Percentiles rank a stretch among this genome's conserved stretches.
Conservation (phyloP, 2,797 vertebrate genomes). For the Lacerta agilis region DNA sequence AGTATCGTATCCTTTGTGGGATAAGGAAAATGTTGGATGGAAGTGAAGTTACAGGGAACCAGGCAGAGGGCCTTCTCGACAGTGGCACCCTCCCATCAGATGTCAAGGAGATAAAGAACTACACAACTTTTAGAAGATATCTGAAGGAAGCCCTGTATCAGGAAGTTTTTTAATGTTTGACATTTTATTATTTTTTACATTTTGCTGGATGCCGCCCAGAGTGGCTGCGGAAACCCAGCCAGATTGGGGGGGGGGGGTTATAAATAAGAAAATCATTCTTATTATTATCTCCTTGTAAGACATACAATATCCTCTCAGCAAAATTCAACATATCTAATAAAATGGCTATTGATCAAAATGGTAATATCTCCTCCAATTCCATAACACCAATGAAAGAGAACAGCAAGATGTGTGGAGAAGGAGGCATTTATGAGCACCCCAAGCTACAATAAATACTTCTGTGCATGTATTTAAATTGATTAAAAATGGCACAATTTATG, state of each 20-base stretch:
- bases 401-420: not conserved
- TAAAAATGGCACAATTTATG: not conserved
- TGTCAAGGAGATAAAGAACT: too few relatives aligned
- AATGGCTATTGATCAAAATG: not conserved
- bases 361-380: not conserved
- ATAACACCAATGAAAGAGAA: not conserved
- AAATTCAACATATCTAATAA: not conserved
- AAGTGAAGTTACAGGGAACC: too few relatives aligned
- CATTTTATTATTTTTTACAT: too few relatives aligned
- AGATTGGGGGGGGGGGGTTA: too few relatives aligned
- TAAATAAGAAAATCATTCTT: too few relatives aligned
- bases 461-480: not conserved
- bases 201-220: too few relatives aligned
- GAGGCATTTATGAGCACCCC: not conserved
- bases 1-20: not conserved
- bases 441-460: not conserved
- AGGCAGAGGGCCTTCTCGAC: too few relatives aligned
- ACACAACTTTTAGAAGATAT: too few relatives aligned
- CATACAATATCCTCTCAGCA: not conserved
- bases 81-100: too few relatives aligned
- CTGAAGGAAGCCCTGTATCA: too few relatives aligned
- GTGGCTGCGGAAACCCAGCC: too few relatives aligned
- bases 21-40: not conserved
- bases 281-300: not conserved
- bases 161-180: too few relatives aligned